phyloP scores from a whole-genome alignment of 2,113 vertebrate genomes.

The Amphiprion ocellaris region DNA sequence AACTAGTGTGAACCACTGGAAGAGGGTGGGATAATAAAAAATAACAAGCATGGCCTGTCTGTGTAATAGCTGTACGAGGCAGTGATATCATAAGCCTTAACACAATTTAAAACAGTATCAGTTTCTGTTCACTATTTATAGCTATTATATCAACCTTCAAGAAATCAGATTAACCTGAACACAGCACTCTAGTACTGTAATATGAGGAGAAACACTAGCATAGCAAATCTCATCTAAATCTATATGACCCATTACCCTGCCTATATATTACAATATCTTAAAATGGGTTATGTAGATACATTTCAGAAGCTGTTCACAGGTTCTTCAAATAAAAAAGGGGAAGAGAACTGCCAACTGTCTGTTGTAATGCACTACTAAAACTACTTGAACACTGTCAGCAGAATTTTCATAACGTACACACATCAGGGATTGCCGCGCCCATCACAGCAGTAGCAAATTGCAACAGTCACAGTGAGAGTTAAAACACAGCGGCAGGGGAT shows the following conservation, averaged over 20 bases:
- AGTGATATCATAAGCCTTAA: conserved; percentile 23
- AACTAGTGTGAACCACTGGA: not conserved
- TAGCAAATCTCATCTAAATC: not conserved
- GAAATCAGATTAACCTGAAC: not conserved
- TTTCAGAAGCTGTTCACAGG: conserved; percentile 16
- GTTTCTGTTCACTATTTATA: conserved; percentile 39
- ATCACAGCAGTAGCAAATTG: conserved; percentile 1
- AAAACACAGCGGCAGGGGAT: not conserved
- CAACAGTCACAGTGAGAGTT: conserved; percentile 14
- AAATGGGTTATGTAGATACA: not conserved
- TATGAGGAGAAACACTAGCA: not conserved
- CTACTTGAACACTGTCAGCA: conserved; percentile 62
- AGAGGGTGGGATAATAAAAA: not conserved
- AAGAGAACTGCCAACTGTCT: conserved; percentile 46
- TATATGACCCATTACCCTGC: too few species aligned
- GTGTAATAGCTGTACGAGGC: not conserved
- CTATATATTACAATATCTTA: not conserved
- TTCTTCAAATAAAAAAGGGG: conserved; percentile 52
- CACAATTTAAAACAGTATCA: conserved; percentile 13
- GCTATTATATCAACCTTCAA: too few species aligned
- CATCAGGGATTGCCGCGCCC: conserved; percentile 11
- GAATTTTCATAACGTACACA: conserved; percentile 24
- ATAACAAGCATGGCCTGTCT: not conserved
- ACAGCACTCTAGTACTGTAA: not conserved
- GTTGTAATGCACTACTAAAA: conserved; percentile 46